Conservation (phyloP, 2,113 vertebrate genomes). For the Plecturocebus donacophilus region DNA sequence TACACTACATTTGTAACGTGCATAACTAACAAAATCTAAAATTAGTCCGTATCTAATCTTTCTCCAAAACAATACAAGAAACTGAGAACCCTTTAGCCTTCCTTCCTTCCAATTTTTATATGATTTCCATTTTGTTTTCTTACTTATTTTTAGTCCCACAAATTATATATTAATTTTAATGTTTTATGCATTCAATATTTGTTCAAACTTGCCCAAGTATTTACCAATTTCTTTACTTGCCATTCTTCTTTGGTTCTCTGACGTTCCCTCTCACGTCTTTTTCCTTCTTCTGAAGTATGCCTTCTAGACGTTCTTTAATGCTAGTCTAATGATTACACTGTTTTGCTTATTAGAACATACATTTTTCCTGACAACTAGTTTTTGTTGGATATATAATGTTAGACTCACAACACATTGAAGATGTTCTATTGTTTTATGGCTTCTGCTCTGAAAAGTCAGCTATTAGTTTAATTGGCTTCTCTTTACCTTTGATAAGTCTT, state of each 20-base stretch:
- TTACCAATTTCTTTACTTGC: background rate
- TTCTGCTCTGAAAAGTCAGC: background rate
- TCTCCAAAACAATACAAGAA: background rate
- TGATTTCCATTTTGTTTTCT: background rate
- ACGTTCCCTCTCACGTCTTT: background rate
- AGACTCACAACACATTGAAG: background rate
- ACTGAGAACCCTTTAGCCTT: background rate
- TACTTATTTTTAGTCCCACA: background rate
- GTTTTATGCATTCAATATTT: constrained; percentile 1
- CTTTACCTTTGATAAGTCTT: background rate
- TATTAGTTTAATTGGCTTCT: background rate
- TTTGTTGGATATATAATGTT: background rate
- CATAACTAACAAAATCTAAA: background rate
- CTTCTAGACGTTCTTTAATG: background rate
- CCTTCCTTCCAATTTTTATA: background rate
- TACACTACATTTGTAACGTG: background rate
- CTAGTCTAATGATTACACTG: background rate
- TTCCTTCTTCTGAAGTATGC: background rate
- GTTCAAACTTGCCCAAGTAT: background rate
- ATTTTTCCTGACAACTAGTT: background rate
- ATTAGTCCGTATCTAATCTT: background rate
- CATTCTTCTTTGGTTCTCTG: background rate
- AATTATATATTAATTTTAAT: background rate
- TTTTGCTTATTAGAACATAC: constrained; percentile 30
- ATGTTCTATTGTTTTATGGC: background rate